Percentiles rank a stretch among this genome's conserved stretches.
These are phyloP conservation scores for Lepidurus packardi DNA, from an alignment of 1,140 invertebrate species.

Conservation along the genomic window DNA sequence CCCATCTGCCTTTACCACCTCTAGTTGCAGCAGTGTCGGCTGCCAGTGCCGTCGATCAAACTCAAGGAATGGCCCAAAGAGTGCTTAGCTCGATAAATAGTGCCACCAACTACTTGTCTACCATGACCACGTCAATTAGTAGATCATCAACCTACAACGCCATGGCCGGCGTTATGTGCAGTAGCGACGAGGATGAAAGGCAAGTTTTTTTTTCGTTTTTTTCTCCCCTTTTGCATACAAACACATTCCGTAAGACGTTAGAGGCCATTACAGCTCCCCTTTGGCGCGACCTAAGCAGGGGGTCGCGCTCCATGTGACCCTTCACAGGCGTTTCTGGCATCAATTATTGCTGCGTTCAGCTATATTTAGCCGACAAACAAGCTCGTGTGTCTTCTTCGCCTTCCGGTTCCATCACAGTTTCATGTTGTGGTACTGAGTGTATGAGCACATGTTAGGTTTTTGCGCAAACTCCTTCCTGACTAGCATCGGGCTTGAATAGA, in stretches of 20 bases:
- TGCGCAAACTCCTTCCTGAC: neutral
- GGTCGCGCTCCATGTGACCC: neutral
- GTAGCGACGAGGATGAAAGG: conserved; percentile 12
- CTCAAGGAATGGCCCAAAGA: neutral
- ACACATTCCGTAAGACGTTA: no score
- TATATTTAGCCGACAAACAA: neutral
- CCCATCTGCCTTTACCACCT: neutral
- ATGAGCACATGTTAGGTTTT: neutral
- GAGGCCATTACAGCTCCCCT: neutral
- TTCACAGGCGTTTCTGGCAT: neutral
- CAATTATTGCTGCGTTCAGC: neutral
- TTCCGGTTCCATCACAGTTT: neutral
- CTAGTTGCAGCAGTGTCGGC: neutral
- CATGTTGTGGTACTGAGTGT: neutral
- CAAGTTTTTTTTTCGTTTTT: neutral
- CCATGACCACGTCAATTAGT: neutral
- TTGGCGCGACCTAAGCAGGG: neutral
- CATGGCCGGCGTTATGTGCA: neutral
- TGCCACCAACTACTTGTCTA: neutral
- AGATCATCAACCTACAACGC: neutral
- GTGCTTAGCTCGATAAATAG: neutral
- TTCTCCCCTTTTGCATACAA: neutral
- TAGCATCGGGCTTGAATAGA: neutral
- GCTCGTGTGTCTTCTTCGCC: neutral
- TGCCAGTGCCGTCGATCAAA: neutral